A percentile compares a stretch with the other conserved stretches of the same genome.
Conservation (phyloP, 2,113 vertebrate species). For the Hyaena hyaena region DNA sequence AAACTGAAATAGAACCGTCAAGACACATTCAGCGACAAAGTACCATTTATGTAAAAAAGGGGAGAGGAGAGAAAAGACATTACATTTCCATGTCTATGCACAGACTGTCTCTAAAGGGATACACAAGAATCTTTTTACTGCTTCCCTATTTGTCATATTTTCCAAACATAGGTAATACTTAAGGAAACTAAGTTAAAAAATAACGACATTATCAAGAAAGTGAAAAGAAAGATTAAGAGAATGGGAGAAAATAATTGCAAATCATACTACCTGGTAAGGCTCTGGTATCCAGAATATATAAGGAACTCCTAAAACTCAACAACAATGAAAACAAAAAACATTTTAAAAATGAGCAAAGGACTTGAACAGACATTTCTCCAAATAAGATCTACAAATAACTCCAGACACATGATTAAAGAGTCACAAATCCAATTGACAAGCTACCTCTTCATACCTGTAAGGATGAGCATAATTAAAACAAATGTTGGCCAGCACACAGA, state of each 20-base stretch:
- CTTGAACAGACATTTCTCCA: not conserved
- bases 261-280: not conserved
- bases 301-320: not conserved
- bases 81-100: not conserved
- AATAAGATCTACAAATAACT: not conserved
- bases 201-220: not conserved
- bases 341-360: not conserved
- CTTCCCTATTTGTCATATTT: not conserved
- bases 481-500: not conserved
- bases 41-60: not conserved
- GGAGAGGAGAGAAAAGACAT: not conserved
- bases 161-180: not conserved
- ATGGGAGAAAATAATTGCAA: slow-evolving; percentile 7
- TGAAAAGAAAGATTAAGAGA: slow-evolving; percentile 39
- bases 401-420: not conserved
- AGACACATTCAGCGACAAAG: slow-evolving; percentile 14
- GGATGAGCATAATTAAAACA: not conserved
- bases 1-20: not conserved
- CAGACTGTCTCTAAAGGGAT: not conserved
- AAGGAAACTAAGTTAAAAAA: slow-evolving; percentile 1
- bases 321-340: not conserved
- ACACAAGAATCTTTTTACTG: not conserved
- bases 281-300: not conserved
- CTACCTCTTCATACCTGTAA: not conserved
- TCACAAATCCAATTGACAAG: not conserved